Percentiles rank a stretch among this genome's conserved stretches.
Conservation (phyloP, 2,888 invertebrate species). For the Pheosia gnoma region DNA sequence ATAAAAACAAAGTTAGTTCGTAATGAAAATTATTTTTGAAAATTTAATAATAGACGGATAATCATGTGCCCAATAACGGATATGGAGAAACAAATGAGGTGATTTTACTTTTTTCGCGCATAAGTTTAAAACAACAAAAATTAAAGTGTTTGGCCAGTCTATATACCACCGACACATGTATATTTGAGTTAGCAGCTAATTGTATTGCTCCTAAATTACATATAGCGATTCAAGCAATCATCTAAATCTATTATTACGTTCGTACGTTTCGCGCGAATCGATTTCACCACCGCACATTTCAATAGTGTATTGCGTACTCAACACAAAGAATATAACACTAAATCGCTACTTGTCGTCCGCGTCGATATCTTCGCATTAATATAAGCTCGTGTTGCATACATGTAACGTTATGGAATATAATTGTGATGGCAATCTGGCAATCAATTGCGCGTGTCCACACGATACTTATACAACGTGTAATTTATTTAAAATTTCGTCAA, state of each 20-base stretch:
- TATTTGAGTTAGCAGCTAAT: background rate
- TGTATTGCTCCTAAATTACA: background rate
- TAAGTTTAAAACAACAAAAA: no score
- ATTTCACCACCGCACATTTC: conserved; percentile 23
- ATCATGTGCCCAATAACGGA: no score
- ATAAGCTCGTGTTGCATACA: conserved; percentile 20
- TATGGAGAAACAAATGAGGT: no score
- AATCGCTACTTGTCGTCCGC: conserved; percentile 20
- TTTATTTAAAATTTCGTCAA: no score
- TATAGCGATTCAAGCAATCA: conserved; percentile 13
- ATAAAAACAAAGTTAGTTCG: background rate
- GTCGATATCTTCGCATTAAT: conserved; percentile 23
- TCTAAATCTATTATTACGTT: conserved; percentile 20
- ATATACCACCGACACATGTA: background rate
- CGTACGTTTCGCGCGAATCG: conserved; percentile 12
- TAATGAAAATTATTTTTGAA: no score
- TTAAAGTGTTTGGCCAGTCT: no score
- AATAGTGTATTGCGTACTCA: conserved; percentile 15
- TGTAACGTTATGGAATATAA: conserved; percentile 19
- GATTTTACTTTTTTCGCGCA: no score
- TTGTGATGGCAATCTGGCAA: conserved; percentile 15
- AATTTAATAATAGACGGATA: no score
- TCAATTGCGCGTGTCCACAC: conserved; percentile 35
- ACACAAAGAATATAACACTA: conserved; percentile 9
- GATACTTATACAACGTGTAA: conserved; percentile 22